Conservation (phyloP, 1,140 invertebrate species). For the Drosophila orena region DNA sequence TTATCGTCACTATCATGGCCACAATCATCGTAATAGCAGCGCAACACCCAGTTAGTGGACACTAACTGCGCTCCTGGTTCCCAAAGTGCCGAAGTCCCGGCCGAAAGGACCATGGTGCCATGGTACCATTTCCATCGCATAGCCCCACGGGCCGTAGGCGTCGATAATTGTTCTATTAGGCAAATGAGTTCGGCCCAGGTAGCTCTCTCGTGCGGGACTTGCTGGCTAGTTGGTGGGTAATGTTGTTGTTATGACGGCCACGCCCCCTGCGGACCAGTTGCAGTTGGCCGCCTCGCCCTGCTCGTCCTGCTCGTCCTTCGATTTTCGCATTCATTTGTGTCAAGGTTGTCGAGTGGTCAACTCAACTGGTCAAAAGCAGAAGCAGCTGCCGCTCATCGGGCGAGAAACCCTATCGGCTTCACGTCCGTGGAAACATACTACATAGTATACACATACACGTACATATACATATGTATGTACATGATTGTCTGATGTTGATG, state of each 20-base stretch:
- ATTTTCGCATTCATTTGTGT: slow-evolving; percentile 47
- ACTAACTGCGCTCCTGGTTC: neutral
- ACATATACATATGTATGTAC: neutral
- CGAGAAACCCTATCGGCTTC: slow-evolving; percentile 1
- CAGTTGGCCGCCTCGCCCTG: neutral
- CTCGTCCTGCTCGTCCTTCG: slow-evolving; percentile 23
- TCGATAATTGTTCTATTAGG: slow-evolving; percentile 80
- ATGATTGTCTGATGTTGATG: slow-evolving; percentile 1
- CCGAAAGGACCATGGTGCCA: neutral
- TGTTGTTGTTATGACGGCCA: slow-evolving; percentile 12
- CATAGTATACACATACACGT: neutral
- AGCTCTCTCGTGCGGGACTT: slow-evolving; percentile 8
- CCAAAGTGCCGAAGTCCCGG: neutral
- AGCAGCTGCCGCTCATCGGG: slow-evolving; percentile 5
- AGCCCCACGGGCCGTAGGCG: slow-evolving; percentile 37
- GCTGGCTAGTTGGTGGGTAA: neutral
- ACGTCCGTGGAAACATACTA: too few relatives aligned
- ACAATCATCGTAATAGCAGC: slow-evolving; percentile 34
- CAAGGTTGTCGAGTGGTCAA: slow-evolving; percentile 53
- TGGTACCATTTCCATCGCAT: neutral
- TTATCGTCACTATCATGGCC: slow-evolving; percentile 40
- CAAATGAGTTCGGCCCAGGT: slow-evolving; percentile 62
- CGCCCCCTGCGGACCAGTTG: slow-evolving; percentile 10
- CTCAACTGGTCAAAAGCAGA: slow-evolving; percentile 25
- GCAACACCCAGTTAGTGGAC: slow-evolving; percentile 19